Evolutionary conservation across 2,113 vertebrate species (phyloP).

Genomic region (Aspiorhynchus laticeps): DNA sequence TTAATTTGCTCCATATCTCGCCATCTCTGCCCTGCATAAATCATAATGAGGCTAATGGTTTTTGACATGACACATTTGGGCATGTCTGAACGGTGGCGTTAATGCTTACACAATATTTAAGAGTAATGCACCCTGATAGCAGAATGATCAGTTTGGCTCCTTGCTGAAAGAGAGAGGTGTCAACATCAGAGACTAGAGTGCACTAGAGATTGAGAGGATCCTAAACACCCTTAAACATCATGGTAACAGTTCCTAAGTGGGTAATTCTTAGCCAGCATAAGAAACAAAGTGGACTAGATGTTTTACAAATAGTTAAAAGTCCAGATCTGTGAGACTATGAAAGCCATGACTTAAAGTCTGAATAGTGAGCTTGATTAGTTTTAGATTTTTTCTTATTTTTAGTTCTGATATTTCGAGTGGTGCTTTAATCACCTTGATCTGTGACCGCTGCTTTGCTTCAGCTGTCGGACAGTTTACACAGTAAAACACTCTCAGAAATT

Average conservation of each 20-base stretch:
- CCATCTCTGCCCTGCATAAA: neutral
- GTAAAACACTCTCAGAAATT: neutral
- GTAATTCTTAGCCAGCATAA: neutral
- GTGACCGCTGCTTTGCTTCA: neutral
- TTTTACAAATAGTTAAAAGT: neutral
- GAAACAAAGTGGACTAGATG: neutral
- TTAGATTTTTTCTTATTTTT: neutral
- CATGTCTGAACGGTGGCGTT: constrained; percentile 44
- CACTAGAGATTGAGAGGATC: neutral
- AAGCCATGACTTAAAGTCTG: neutral
- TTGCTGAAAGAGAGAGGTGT: neutral
- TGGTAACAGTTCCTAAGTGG: neutral
- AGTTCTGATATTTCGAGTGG: neutral
- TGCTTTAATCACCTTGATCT: neutral
- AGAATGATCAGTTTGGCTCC: constrained; percentile 25
- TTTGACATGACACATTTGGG: constrained; percentile 45
- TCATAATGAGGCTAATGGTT: constrained; percentile 60
- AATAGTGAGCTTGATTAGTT: neutral
- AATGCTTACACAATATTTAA: constrained; percentile 48
- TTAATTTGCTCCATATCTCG: neutral
- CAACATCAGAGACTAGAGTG: neutral
- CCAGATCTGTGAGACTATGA: no score
- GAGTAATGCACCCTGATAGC: constrained; percentile 18
- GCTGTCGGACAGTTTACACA: neutral
- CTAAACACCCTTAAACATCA: neutral